phyloP scores from a whole-genome alignment of 2,797 vertebrate genomes.

The Peromyscus melanophrys region DNA sequence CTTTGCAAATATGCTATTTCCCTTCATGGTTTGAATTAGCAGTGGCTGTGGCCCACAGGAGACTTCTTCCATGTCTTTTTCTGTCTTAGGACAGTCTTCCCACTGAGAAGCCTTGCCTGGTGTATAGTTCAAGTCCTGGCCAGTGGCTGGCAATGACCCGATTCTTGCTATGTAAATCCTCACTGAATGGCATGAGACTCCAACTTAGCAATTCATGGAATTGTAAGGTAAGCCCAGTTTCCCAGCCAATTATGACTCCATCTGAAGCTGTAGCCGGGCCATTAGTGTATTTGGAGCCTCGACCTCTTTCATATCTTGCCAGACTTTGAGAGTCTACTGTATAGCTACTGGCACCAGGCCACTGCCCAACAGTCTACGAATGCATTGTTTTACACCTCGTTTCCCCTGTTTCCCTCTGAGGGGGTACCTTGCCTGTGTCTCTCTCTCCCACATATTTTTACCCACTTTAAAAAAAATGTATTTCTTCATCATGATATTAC shows the following conservation, averaged over 20 bases:
- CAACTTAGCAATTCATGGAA: conserved; percentile 77
- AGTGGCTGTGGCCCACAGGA: background rate
- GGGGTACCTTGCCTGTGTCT: conserved; percentile 74
- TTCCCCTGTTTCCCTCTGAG: conserved; percentile 75
- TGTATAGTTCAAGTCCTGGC: conserved; percentile 53
- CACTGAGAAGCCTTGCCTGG: conserved; percentile 2
- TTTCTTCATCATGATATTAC: conserved; percentile 38
- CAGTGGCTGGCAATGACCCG: conserved; percentile 50
- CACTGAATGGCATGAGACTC: conserved; percentile 72
- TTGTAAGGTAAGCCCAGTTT: conserved; percentile 78
- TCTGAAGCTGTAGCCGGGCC: conserved; percentile 75
- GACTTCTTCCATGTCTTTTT: conserved; percentile 10
- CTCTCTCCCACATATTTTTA: conserved; percentile 77
- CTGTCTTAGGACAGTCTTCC: conserved; percentile 59
- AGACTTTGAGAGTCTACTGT: conserved; percentile 79
- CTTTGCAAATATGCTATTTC: conserved; percentile 27
- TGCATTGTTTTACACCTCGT: conserved; percentile 81
- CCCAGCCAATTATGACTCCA: conserved; percentile 81
- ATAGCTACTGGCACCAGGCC: conserved; percentile 76
- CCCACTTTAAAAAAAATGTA: conserved; percentile 62
- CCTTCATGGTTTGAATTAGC: conserved; percentile 56
- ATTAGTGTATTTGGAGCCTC: conserved; percentile 79
- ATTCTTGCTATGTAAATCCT: conserved; percentile 69
- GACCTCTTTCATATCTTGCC: conserved; percentile 80
- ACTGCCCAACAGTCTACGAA: conserved; percentile 80